phyloP scores from a whole-genome alignment of 2,113 vertebrate species.

The Silurus asotus region DNA sequence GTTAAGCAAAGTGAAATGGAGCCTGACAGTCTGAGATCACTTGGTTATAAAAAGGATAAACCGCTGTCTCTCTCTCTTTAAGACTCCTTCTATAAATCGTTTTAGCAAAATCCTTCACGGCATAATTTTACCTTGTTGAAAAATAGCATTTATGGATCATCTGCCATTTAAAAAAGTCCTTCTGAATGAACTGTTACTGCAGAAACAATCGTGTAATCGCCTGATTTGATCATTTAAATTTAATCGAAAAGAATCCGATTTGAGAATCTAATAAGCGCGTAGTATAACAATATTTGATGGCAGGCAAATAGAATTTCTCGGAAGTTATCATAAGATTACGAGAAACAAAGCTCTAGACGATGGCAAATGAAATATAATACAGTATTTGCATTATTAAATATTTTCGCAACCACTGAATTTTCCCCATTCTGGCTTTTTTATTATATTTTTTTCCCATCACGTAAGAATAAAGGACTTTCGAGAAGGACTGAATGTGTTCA shows the following conservation, averaged over 20 bases:
- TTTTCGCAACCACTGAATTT: background rate
- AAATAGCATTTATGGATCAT: background rate
- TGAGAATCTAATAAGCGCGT: background rate
- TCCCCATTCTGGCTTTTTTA: background rate
- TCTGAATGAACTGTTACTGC: background rate
- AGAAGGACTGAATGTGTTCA: background rate
- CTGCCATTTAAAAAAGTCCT: no score
- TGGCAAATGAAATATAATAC: background rate
- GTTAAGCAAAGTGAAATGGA: no score
- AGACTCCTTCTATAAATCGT: no score
- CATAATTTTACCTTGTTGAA: background rate
- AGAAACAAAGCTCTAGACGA: background rate
- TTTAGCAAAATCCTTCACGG: background rate
- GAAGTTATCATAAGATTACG: background rate
- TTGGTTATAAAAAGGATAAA: background rate
- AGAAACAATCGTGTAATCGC: background rate
- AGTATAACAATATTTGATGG: background rate
- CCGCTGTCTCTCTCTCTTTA: background rate
- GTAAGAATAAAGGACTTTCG: background rate
- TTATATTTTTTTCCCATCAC: background rate
- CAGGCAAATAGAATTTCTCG: background rate
- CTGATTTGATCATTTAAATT: background rate
- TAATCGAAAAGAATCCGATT: background rate
- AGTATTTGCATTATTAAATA: constrained; percentile 4
- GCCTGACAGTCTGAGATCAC: background rate